Evolutionary conservation across 2,888 invertebrate species (phyloP).

Genomic region (Drosophila nr. perissopoda): DNA sequence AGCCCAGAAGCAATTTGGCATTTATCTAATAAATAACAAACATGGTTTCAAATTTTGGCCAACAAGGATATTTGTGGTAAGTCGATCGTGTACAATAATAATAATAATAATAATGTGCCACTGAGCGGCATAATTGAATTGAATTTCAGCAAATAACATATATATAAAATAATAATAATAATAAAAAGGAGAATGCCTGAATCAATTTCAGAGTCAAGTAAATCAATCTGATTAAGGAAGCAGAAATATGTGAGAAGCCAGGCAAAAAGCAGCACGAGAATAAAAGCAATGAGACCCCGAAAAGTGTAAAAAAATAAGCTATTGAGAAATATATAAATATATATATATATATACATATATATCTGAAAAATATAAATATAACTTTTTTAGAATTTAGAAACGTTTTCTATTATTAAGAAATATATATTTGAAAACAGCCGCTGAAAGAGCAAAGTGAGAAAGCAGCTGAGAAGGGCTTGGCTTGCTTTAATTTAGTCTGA

Average conservation of each 20-base stretch:
- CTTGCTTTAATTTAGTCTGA: background rate
- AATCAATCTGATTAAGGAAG: background rate
- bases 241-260: background rate
- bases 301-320: background rate
- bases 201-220: background rate
- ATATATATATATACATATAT: background rate
- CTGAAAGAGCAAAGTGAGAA: background rate
- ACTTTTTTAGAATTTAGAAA: background rate
- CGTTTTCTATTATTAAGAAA: background rate
- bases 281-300: background rate
- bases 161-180: too few species aligned
- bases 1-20: constrained; percentile 26
- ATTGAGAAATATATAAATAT: background rate
- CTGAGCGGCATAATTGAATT: background rate
- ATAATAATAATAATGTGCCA: background rate
- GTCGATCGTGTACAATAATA: background rate
- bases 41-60: background rate
- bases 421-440: background rate
- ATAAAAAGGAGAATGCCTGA: too few species aligned
- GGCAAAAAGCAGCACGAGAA: background rate
- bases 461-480: background rate
- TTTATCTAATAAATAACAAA: constrained; percentile 38
- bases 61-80: background rate
- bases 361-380: background rate
- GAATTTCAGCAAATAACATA: background rate